Evolutionary conservation across 2,888 invertebrate genomes (phyloP), one percentile per base, ranked within the genome.

Genomic region (Anticlea derivata): DNA sequence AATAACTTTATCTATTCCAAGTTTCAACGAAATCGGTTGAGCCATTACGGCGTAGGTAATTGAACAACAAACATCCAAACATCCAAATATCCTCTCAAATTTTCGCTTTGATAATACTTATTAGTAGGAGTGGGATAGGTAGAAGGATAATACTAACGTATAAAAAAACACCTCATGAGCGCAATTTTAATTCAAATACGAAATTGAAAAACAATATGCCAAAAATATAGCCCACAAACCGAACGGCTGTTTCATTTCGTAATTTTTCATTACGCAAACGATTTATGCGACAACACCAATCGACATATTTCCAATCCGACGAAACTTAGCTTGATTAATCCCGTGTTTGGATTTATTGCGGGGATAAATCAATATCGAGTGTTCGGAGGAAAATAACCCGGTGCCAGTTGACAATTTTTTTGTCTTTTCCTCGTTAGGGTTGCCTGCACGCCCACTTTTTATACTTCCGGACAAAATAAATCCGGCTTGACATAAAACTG

Each of bases 301-400:
- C 72, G 77, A 75, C 80, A 78, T 75, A 79, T 80, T 78, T 79
- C 73, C 66, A 55, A 65, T 69, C 66, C 73, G 73, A 76, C 78
- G 75, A 83, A 84, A 83, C 78, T 80, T 72, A 76, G 73, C 71
- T 76, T 83, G 84, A 86, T 87, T 86, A 87, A 88, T 85, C 83
- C 81, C 60, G 75, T 74, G 75, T 75, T 62, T 73, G 77, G 82
- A 87, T 87, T 86, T 87, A 88, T 86, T 73, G 74, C 63, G 66
- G 63, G 73, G 75, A 86, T 88, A 87, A 89, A 88, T 89, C 87
- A 87, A 81, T 80, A 73, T 49, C 56, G 70, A 67, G 68, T 58
- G 70, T 43, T 26, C 13, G 31, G 30, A 69, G 78, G 79, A 77
- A 84, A 83, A 82, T 79, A 83, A 73, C 68, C 70, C 65, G 56